Evolutionary conservation across 2,888 invertebrate species (phyloP), one percentile per base, ranked within the genome.

Genomic region (Scrobipalpa atriplicella): DNA sequence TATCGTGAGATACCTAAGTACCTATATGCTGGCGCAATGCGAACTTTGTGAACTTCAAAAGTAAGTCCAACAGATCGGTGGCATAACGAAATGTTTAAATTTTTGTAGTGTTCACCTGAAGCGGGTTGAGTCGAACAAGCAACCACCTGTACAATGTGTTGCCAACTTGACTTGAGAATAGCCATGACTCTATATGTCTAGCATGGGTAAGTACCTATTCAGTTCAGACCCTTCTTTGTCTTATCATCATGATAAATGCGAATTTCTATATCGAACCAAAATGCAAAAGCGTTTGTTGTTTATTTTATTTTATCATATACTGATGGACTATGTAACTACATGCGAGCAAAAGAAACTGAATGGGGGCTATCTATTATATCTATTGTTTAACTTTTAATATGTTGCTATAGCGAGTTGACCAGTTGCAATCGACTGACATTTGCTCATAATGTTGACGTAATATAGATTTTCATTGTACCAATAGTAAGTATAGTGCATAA

Each of bases 71-170:
- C 72, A 79, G 80, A 81, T 84, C 79, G 80, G 82, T 29, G 29
- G 29, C 84, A 85, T 89, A 86, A 89, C 84, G 75, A 83, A 78
- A 75, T 85, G 79, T 89, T 89, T 88, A 84, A 83, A 79, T 90
- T 89, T 90, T 90, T 29, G 86, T 90, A 90, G 90, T 89, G 72
- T 76, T 76, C 86, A 74, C 80, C 88, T 77, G 90, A 88, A 74
- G 89, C 89, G 77, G 90, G 88, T 75, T 90, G 89, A 90, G 75
- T 75, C 76, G 72, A 68, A 67, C 75, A 71, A 78, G 75, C 74
- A 71, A 72, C 71, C 70, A 71, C 75, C 74, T 76, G 78, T 78
- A 68, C 73, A 74, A 70, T 80, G 75, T 77, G 75, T 47, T 75
- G 72, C 73, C 73, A 74, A 75, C 76, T 75, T 75, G 76, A 78